Evolutionary conservation across 2,797 vertebrate species (phyloP), one percentile per base, ranked within the genome.

Genomic region (Micropoecilia bifurca): DNA sequence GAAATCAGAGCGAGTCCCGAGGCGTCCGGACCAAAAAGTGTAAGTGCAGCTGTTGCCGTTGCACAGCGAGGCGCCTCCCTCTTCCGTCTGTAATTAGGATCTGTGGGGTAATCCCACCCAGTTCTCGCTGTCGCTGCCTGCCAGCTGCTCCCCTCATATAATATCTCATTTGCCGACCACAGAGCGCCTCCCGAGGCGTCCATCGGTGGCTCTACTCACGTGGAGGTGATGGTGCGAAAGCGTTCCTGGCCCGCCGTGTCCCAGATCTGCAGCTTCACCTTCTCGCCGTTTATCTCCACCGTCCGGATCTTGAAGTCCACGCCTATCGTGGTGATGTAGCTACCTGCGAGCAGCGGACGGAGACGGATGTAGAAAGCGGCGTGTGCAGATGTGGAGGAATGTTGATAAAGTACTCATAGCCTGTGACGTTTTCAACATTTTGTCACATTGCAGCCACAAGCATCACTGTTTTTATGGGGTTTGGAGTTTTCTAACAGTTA

Each of bases 271-370:
- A 99, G 96, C 89, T 99, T 99, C 95, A 99, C 98, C 89, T 99
- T 99, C 96, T 99, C 99, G 25, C 98, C 99, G 76, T 99, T 99
- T 87, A 99, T 97, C 94, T 99, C 98, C 91, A 99, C 99, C 0
- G 99, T 99, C 78, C 98, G 96, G 91, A 99, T 99, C 96, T 99
- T 99, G 89, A 99, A 99, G 90, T 99, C 99, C 83, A 99, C 99
- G 6, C 99, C 99, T 5, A 99, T 99, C 0, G 99, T 99, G 91
- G 98, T 99, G 87, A 99, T 99, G 90, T 99, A 99, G 94, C 99
- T 99, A 96, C 99, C 99, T 99, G 93, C 36, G 83, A 85, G 79
- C 33, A 74, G 0, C 36, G 9, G n/a, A 69, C 12, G 47, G 22
- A 43, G 18, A 73, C 39, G 10, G 12, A 45, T 71, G 68, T 63